These are phyloP conservation scores for Cyclophora albipunctata DNA, from an alignment of 2,888 invertebrate genomes.

Conservation along the genomic window DNA sequence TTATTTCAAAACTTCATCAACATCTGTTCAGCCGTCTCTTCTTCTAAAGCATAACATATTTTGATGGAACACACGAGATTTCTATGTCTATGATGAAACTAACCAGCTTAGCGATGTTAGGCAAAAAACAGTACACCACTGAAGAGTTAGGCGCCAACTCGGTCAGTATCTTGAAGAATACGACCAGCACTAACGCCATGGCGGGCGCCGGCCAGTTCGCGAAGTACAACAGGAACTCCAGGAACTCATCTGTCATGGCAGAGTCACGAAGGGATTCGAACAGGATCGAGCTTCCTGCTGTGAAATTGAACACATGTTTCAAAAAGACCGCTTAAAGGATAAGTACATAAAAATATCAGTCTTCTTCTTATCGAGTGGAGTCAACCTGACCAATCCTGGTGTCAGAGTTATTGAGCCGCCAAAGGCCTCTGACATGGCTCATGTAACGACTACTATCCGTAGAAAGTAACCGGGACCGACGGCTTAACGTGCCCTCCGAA, in stretches of 20 bases:
- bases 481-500: too few species aligned
- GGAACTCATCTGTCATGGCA: constrained; percentile 42
- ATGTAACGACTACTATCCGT: too few species aligned
- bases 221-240: constrained; percentile 33
- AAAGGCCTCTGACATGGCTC: too few species aligned
- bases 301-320: neutral
- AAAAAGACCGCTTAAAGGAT: neutral
- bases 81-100: constrained; percentile 10
- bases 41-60: too few species aligned
- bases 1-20: too few species aligned
- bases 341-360: neutral
- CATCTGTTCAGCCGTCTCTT: too few species aligned
- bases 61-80: too few species aligned
- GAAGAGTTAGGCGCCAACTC: constrained; percentile 43
- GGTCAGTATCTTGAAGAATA: constrained; percentile 43
- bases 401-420: too few species aligned
- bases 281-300: constrained; percentile 40
- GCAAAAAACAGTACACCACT: constrained; percentile 37
- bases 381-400: too few species aligned
- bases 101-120: constrained; percentile 44
- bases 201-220: constrained; percentile 33
- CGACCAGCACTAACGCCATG: constrained; percentile 33
- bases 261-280: constrained; percentile 45
- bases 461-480: too few species aligned
- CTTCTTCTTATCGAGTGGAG: neutral